Conservation (phyloP, 1,140 invertebrate genomes). For the Lepidurus apus region DNA sequence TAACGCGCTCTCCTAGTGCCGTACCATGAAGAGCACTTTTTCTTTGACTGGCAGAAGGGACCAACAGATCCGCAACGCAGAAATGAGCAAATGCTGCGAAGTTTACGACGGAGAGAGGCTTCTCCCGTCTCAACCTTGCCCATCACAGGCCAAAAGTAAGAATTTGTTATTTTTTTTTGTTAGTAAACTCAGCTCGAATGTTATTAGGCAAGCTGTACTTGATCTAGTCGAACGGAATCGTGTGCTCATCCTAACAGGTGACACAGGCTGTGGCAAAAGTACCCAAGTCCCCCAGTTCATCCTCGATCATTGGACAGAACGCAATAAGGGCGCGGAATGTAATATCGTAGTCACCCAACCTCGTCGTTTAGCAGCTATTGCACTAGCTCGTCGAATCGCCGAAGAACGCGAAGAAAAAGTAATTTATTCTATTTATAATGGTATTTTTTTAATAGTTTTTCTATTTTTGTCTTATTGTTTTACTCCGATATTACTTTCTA, state of each 20-base stretch:
- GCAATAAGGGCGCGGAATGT: constrained; percentile 47
- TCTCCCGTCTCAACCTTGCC: not conserved
- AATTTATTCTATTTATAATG: not conserved
- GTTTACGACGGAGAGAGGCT: not conserved
- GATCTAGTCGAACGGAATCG: constrained; percentile 39
- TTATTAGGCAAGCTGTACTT: constrained; percentile 22
- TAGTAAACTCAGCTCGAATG: not conserved
- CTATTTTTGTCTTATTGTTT: too few species aligned
- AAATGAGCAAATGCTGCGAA: constrained; percentile 7
- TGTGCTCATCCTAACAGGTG: constrained; percentile 45
- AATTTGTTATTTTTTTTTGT: not conserved
- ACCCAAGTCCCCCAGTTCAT: constrained; percentile 50
- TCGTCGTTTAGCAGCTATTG: constrained; percentile 52
- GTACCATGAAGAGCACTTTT: not conserved
- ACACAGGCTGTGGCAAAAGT: constrained; percentile 48
- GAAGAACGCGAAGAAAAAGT: constrained; percentile 41
- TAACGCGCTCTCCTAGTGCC: too few species aligned
- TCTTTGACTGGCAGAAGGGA: not conserved
- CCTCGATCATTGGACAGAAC: constrained; percentile 46
- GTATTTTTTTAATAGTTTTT: not conserved
- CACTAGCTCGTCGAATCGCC: constrained; percentile 47
- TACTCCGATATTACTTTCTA: too few species aligned
- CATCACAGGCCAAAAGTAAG: not conserved
- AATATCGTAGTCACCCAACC: constrained; percentile 53
- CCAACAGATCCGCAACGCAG: not conserved